Conservation (phyloP, 2,888 invertebrate genomes). For the Leucania comma region DNA sequence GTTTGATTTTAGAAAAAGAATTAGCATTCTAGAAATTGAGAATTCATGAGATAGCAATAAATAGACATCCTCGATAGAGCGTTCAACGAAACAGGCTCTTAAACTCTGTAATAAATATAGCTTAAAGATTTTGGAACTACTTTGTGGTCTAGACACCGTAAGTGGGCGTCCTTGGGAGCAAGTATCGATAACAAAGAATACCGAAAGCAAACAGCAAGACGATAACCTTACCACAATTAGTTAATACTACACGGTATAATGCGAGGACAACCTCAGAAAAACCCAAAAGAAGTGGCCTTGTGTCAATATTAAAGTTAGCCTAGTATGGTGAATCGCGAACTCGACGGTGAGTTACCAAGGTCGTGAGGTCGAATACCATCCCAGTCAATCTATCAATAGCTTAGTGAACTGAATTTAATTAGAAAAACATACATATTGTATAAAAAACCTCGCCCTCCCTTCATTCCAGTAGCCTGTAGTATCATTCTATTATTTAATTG, state of each 20-base stretch:
- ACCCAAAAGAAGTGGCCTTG: slow-evolving; percentile 14
- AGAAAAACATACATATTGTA: background rate
- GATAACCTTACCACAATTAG: background rate
- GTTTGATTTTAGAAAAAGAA: too few species aligned
- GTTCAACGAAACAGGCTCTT: too few species aligned
- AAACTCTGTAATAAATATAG: too few species aligned
- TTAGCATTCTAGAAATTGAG: too few species aligned
- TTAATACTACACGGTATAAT: slow-evolving; percentile 6
- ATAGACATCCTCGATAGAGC: too few species aligned
- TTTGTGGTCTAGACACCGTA: background rate
- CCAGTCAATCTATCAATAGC: background rate
- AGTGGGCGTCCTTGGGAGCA: background rate
- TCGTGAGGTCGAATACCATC: background rate
- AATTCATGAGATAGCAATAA: too few species aligned
- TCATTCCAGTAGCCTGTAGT: too few species aligned
- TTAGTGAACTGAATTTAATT: background rate
- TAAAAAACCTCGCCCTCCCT: background rate
- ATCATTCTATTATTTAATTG: too few species aligned
- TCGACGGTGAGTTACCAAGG: background rate
- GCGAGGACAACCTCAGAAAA: slow-evolving; percentile 12
- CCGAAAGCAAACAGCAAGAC: background rate
- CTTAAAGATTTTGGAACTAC: too few species aligned
- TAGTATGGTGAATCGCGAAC: background rate
- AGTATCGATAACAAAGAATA: background rate
- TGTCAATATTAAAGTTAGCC: background rate